Conservation (phyloP, 2,888 invertebrate genomes). For the Philopedon plagiatum region DNA sequence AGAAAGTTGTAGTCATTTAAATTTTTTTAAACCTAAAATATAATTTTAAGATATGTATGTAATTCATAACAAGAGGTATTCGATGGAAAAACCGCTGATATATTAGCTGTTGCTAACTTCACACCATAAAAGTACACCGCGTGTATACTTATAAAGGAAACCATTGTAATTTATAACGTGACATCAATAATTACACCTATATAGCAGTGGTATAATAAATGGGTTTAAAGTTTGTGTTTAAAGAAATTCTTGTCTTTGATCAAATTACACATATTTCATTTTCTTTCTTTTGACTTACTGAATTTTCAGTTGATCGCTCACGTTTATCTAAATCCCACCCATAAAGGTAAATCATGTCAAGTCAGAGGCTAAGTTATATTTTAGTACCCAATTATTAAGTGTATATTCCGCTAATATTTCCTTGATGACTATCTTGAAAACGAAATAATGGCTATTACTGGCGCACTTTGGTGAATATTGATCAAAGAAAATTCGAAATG, state of each 20-base stretch:
- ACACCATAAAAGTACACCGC: conserved; percentile 40
- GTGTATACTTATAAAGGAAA: conserved; percentile 39
- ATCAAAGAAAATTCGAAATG: conserved; percentile 14
- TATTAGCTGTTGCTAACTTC: conserved; percentile 47
- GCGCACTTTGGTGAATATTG: conserved; percentile 28
- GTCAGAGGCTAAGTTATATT: conserved; percentile 40
- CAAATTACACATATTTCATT: conserved; percentile 47
- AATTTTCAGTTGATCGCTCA: conserved; percentile 46
- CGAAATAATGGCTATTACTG: conserved; percentile 29
- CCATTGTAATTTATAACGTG: conserved; percentile 42
- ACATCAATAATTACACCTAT: conserved; percentile 47
- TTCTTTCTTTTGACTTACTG: conserved; percentile 42
- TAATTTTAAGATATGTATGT: no score
- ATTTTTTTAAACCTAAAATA: no score
- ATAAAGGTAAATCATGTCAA: conserved; percentile 43
- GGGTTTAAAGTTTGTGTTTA: conserved; percentile 34
- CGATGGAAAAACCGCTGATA: conserved; percentile 2
- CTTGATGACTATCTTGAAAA: conserved; percentile 38
- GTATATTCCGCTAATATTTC: conserved; percentile 44
- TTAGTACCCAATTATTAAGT: conserved; percentile 47
- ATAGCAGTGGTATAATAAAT: conserved; percentile 33
- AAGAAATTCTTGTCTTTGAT: conserved; percentile 44
- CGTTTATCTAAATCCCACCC: conserved; percentile 46
- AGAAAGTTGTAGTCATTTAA: no score
- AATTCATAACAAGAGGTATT: neutral